These are phyloP conservation scores for Campoletis raptor DNA, from an alignment of 2,888 invertebrate genomes.

Conservation along the genomic window DNA sequence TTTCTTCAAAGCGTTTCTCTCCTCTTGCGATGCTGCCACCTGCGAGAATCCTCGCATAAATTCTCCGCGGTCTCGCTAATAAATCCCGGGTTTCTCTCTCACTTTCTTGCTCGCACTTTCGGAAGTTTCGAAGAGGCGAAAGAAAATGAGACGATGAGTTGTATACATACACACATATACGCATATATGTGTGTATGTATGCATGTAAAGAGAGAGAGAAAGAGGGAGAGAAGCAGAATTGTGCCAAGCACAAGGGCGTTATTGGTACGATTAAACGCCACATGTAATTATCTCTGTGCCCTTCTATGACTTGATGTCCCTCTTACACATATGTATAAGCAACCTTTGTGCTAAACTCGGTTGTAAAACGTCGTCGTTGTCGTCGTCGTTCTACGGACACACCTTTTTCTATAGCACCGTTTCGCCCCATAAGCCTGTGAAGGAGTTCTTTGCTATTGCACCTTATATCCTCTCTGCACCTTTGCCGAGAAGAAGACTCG, in stretches of 20 bases:
- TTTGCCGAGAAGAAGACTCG: constrained; percentile 19
- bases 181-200: not conserved
- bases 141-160: constrained; percentile 52
- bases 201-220: not conserved
- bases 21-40: constrained; percentile 65
- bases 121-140: constrained; percentile 36
- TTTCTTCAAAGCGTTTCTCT: constrained; percentile 58
- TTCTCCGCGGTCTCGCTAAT: constrained; percentile 77
- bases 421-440: constrained; percentile 22
- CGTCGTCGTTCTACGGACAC: constrained; percentile 36
- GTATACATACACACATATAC: not conserved
- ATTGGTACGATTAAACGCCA: not conserved
- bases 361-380: constrained; percentile 77
- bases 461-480: constrained; percentile 25
- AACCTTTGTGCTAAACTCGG: constrained; percentile 64
- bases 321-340: not conserved
- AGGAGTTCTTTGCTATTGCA: constrained; percentile 28
- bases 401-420: constrained; percentile 13
- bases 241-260: constrained; percentile 23
- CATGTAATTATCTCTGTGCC: not conserved
- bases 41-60: constrained; percentile 72
- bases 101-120: constrained; percentile 56
- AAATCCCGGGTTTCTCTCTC: constrained; percentile 76
- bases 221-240: not conserved
- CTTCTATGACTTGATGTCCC: not conserved